Evolutionary conservation across 2,888 invertebrate genomes (phyloP), one percentile per base, ranked within the genome.

Genomic region (Strigamia transsilvanica): DNA sequence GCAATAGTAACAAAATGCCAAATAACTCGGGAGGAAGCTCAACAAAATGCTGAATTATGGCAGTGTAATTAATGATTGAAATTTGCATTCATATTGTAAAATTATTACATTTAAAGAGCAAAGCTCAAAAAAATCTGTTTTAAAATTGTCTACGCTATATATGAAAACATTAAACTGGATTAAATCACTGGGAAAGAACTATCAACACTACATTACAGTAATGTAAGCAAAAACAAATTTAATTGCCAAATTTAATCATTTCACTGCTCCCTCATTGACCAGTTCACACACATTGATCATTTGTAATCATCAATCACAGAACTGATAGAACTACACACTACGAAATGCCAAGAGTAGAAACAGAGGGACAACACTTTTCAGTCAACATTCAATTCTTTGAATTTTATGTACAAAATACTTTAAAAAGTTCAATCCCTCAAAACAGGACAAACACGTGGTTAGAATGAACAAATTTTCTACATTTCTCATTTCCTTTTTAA

Each of bases 51-150:
- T 61, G 66, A 66, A 66, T 66, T 27, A 7, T 66, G 66, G 66
- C 66, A 66, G 66, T 66, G 27, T 66, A 66, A 66, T 66, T 66
- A 66, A 66, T 66, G 66, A 66, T 66, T 66, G 66, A 66, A 66
- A 66, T 66, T 66, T 66, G 66, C 66, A 66, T 66, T 66, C 66
- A 32, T 3, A 46, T 23, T 27, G 66, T 66, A 66, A 66, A 66
- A 4, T 23, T 23, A 27, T 23, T 66, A 66, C 18, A 66, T 66
- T 61, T 66, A 66, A 66, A 66, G 27, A 66, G 66, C 66, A 2
- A 66, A 66, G 66, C 66, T 66, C 66, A 66, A 66, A 27, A 27
- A 66, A 66, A 12, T 27, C 27, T 66, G 27, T 27, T 66, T 27
- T 27, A 66, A 66, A 66, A 27, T 66, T 21, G 2, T 51, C n/a